Conservation (phyloP, 2,797 vertebrate genomes). For the Hapalemur alaotrensis region DNA sequence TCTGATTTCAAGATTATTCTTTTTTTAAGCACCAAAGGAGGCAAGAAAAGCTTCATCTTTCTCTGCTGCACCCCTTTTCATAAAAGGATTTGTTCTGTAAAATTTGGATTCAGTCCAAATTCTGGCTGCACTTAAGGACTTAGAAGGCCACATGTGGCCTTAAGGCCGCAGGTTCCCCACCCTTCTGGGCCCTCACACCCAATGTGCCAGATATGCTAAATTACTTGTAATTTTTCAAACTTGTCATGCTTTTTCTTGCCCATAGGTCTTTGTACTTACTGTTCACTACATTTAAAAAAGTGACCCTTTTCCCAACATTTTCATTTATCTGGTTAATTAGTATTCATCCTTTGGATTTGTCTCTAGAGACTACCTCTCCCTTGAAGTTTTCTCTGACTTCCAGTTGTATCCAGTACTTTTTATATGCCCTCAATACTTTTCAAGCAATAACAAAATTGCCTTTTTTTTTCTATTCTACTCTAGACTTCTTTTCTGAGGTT, state of each 20-base stretch:
- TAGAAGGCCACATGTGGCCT: too few species aligned
- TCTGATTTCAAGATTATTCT: too few species aligned
- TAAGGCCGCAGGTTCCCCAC: neutral
- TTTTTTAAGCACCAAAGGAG: too few species aligned
- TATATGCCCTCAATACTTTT: neutral
- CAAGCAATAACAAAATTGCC: neutral
- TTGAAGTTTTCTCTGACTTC: neutral
- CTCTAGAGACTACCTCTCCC: neutral
- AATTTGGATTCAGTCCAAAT: too few species aligned
- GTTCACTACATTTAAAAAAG: neutral
- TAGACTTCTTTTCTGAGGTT: neutral
- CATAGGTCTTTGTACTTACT: neutral
- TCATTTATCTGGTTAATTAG: neutral
- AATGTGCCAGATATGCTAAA: neutral
- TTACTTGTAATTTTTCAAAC: neutral
- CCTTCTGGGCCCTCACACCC: neutral
- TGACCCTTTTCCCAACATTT: neutral
- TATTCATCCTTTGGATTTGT: neutral
- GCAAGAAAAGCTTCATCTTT: too few species aligned
- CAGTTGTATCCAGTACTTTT: neutral
- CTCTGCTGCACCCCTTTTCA: too few species aligned
- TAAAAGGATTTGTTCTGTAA: too few species aligned
- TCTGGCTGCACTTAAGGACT: too few species aligned
- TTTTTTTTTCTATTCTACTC: neutral
- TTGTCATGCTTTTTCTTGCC: neutral